Evolutionary conservation across 92 coral and sea anemone species (phyloP), one percentile per base, ranked within the genome.

Genomic region (Epizoanthus illoricatus): DNA sequence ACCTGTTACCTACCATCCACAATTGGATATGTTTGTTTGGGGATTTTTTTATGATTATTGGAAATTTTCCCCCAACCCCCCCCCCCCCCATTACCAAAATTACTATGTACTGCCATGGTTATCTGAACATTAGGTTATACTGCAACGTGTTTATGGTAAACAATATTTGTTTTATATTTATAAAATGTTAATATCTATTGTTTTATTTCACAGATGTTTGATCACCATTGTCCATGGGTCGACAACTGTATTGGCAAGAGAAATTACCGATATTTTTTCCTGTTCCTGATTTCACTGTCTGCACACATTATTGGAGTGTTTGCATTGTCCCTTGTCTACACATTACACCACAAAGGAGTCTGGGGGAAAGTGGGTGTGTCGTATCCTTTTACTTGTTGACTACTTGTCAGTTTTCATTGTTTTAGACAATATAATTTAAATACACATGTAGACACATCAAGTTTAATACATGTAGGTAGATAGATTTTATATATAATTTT

Each of bases 191-290:
- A 63, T 4, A 56, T 40, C 10, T 52, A 3, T 9, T 49, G 56
- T 39, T 45, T 87, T 45, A 88, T n/a, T 73, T 83, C 71, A 20
- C 91, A 97, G 99, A 91, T 85, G 84, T 97, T 97, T 91, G 99
- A 97, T 71, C 99, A 97, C 76, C 99, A 97, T 43, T 97, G 99
- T 43, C 99, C 99, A 0, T 97, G 99, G 99, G 99, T 97, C 55
- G 99, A 97, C 76, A 97, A 97, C 90, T 97, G 99, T 79, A 81
- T 97, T 72, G 99, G 99, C 81, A 91, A 84, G 85, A 90, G 99
- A 76, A 97, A 97, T 80, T 97, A 97, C 75, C 91, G 99, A 66
- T 97, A 83, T 78, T 97, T 97, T 92, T 97, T 97, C 66, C 90
- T 93, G 65, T 97, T 97, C 81, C 91, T 97, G 19, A 43, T 76